phyloP scores from a whole-genome alignment of 2,888 invertebrate genomes.

The Thecophora atra region DNA sequence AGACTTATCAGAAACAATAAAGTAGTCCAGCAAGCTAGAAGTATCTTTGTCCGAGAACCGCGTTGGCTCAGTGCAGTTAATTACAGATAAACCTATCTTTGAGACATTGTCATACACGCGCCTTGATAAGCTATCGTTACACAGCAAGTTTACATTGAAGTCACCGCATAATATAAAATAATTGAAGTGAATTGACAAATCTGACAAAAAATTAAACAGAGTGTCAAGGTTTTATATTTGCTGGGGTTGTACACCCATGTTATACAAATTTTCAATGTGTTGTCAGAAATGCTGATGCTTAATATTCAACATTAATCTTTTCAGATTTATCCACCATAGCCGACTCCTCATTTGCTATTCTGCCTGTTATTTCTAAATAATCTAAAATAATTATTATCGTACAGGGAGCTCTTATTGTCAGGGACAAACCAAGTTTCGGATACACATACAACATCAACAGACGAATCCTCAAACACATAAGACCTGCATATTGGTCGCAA shows the following conservation, averaged over 20 bases:
- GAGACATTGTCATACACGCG: background rate
- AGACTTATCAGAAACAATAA: too few relatives aligned
- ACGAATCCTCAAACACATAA: slow-evolving; percentile 9
- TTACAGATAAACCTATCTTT: background rate
- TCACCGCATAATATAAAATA: too few relatives aligned
- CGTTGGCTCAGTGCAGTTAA: background rate
- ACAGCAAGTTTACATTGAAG: too few relatives aligned
- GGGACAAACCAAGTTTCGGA: too few relatives aligned
- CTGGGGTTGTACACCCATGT: slow-evolving; percentile 3
- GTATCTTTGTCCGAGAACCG: background rate
- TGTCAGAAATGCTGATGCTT: slow-evolving; percentile 1
- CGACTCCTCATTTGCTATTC: background rate
- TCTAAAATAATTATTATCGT: background rate
- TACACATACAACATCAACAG: slow-evolving; percentile 15
- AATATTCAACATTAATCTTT: background rate
- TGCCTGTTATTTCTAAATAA: background rate
- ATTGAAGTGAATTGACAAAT: background rate
- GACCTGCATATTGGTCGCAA: too few relatives aligned
- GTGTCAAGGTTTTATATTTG: slow-evolving; percentile 6
- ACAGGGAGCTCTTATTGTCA: background rate
- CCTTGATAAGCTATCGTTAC: background rate
- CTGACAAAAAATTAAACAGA: background rate
- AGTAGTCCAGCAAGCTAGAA: background rate
- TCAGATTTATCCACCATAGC: background rate
- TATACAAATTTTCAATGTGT: background rate